Evolutionary conservation across 2,888 invertebrate species (phyloP), one percentile per base, ranked within the genome.

Genomic region (Callosobruchus maculatus): DNA sequence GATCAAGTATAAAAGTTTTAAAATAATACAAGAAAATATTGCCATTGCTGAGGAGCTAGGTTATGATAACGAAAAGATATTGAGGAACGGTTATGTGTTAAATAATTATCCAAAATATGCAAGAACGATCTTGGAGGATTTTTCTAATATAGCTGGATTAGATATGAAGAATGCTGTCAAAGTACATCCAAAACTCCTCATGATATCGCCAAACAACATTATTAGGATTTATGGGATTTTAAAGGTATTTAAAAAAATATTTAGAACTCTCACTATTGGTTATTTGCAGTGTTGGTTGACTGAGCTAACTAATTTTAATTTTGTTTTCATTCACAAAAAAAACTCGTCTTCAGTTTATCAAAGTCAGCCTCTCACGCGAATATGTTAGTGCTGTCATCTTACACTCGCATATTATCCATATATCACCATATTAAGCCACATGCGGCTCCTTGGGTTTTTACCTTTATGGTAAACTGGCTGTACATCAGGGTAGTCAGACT

Each of bases 151-250:
- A 66, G 90, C 89, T 72, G 91, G 90, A 0, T 80, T 90, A 0
- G 88, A 91, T 78, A 89, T 93, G 70, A 86, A 86, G 74, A 88
- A 89, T 20, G 89, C 89, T 49, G 88, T 92, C 66, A 87, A 84
- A 80, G 84, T 83, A 21, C 89, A 90, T 80, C 94, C 94, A 18
- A 91, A 91, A 77, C 89, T 94, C 77, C 84, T 93, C 71, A 91
- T 90, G 86, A 89, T 90, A 72, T 88, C 90, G 71, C 89, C 90
- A 75, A 88, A 89, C 75, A 85, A 90, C 21, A 82, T 93, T 22
- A 77, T 89, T 68, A 86, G 89, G 83, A 91, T 91, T 22, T 88
- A 90, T 74, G 84, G 89, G 70, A 86, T 91, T 76, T 86, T 94
- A 9, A 88, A 84, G 82, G 86, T 85, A 79, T 72, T 74, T 72